phyloP scores from a whole-genome alignment of 2,113 vertebrate species.

The Sterna hirundo region DNA sequence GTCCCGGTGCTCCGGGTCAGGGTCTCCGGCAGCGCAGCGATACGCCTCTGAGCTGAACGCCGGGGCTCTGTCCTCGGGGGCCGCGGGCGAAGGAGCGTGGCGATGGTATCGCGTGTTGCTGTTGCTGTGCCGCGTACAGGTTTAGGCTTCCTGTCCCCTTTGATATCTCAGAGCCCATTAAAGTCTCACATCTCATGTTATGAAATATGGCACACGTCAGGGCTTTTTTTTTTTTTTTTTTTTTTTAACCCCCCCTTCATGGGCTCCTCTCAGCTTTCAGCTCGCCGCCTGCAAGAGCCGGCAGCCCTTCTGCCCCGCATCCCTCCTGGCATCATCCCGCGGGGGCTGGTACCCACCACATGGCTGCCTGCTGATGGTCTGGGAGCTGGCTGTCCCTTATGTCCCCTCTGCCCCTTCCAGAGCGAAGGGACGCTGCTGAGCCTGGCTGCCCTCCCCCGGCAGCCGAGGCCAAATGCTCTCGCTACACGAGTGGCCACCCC shows the following conservation, averaged over 20 bases:
- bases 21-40: background rate
- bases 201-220: background rate
- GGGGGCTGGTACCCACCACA: background rate
- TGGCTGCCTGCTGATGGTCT: background rate
- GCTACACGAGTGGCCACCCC: background rate
- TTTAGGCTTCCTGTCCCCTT: slow-evolving; percentile 17
- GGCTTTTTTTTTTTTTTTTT: background rate
- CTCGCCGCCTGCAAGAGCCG: background rate
- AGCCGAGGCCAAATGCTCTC: background rate
- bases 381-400: background rate
- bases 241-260: background rate
- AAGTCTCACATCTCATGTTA: slow-evolving; percentile 37
- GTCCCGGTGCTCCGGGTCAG: background rate
- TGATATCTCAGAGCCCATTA: slow-evolving; percentile 16
- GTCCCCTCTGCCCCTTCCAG: background rate
- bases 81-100: background rate
- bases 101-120: background rate
- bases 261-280: slow-evolving; percentile 22
- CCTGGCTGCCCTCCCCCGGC: background rate
- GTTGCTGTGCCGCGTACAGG: background rate
- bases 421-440: rapidly evolving
- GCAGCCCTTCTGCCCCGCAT: background rate
- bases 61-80: background rate
- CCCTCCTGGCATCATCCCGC: background rate
- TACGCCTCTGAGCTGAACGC: background rate